A percentile compares a stretch with the other conserved stretches of the same genome.
phyloP scores from a whole-genome alignment of 1,140 invertebrate genomes.

The Trichonephila inaurata region DNA sequence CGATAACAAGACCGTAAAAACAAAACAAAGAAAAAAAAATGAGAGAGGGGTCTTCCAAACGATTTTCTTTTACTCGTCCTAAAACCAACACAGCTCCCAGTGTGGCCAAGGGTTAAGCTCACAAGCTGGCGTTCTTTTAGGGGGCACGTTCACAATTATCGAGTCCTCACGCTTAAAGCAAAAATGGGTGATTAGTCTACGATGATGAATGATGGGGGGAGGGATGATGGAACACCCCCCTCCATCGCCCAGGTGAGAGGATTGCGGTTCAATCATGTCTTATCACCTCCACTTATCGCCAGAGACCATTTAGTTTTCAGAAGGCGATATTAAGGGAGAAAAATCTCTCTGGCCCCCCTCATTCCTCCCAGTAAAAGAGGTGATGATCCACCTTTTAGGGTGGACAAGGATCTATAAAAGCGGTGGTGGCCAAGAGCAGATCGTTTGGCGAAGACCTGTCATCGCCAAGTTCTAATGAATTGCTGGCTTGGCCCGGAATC shows the following conservation, averaged over 20 bases:
- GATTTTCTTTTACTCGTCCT: neutral
- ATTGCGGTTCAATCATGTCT: slow-evolving; percentile 53
- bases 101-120: slow-evolving; percentile 46
- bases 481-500: neutral
- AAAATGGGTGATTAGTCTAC: slow-evolving; percentile 53
- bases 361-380: slow-evolving; percentile 4
- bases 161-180: slow-evolving; percentile 28
- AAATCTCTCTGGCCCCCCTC: slow-evolving; percentile 7
- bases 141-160: slow-evolving; percentile 42
- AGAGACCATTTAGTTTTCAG: slow-evolving; percentile 44
- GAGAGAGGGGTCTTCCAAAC: neutral
- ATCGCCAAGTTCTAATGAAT: slow-evolving; percentile 24
- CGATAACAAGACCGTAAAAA: neutral
- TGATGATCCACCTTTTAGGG: slow-evolving; percentile 41
- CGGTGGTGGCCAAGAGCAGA: neutral
- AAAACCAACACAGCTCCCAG: slow-evolving; percentile 37
- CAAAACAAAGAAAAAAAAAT: neutral
- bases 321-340: slow-evolving; percentile 41
- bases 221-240: neutral
- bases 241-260: slow-evolving; percentile 30
- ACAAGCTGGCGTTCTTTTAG: slow-evolving; percentile 9
- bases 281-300: slow-evolving; percentile 37
- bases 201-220: slow-evolving; percentile 51
- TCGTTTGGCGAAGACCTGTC: neutral
- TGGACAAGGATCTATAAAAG: slow-evolving; percentile 38